Evolutionary conservation across 2,888 invertebrate genomes (phyloP), one percentile per base, ranked within the genome.

Genomic region (Hyles lineata): DNA sequence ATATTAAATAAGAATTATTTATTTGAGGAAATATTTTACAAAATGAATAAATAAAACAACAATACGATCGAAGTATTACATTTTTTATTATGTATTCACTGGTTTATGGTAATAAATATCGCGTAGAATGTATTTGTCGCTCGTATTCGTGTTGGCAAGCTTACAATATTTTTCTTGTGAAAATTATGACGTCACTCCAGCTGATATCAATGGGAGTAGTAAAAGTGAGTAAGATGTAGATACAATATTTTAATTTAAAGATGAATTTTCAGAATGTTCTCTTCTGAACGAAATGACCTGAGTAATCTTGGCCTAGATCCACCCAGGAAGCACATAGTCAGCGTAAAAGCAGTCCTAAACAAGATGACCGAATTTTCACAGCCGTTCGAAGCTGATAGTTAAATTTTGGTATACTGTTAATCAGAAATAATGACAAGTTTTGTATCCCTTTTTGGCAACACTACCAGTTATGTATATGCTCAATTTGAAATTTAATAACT

Each of bases 91-190:
- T 43, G 35, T 67, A 43, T 43, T 50, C 5, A 55, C 15, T 4
- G 23, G 11, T 50, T 15, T 43, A 21, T n/a, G 9, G 29, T 60
- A 71, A 67, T 67, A 60, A 50, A 67, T 59, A 67, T 32, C 35
- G 21, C 25, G 23, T 6, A 62, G 23, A 52, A 70, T 55, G 32
- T 52, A 61, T 52, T 67, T 67, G 23, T 50, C 67, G 43, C 7
- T 67, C 6, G 23, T 50, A 6, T 4, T 58, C n/a, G 4, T 67
- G 5, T 72, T 72, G 23, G 63, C 63, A 67, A 67, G 67, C 43
- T 21, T 67, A 50, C 67, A 67, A 67, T 67, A 67, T 67, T 5
- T 67, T 67, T 67, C 50, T 67, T 67, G 67, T 43, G 67, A 50
- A 23, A 67, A 50, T 50, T 17, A 67, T 67, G 17, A 62, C 32